Conservation (phyloP, 2,113 vertebrate species). For the Misgurnus mizolepis region DNA sequence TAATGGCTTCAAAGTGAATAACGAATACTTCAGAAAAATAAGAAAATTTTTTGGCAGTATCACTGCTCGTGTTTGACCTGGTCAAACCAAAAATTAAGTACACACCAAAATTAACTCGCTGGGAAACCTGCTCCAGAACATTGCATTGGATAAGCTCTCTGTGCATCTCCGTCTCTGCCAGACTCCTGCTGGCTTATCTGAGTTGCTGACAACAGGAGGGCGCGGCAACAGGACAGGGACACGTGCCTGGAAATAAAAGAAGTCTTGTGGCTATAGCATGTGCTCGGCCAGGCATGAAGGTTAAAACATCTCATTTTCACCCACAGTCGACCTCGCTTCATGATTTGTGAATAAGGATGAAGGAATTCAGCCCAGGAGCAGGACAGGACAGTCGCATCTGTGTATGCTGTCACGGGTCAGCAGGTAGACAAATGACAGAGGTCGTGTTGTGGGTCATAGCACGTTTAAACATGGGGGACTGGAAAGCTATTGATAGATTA, state of each 20-base stretch:
- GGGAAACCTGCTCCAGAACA: constrained; percentile 6
- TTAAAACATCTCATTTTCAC: constrained; percentile 23
- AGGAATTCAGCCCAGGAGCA: background rate
- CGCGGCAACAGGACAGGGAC: constrained; percentile 34
- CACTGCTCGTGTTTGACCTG: too few relatives aligned
- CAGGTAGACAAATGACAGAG: constrained; percentile 19
- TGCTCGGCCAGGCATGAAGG: constrained; percentile 41
- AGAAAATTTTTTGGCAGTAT: too few relatives aligned
- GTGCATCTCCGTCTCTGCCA: background rate
- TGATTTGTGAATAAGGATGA: constrained; percentile 25
- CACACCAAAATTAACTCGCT: constrained; percentile 42
- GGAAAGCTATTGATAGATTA: background rate
- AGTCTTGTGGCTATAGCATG: constrained; percentile 20
- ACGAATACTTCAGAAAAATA: too few relatives aligned
- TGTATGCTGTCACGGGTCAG: constrained; percentile 24
- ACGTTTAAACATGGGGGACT: background rate
- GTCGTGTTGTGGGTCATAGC: background rate
- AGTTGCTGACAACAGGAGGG: constrained; percentile 20
- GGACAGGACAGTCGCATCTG: background rate
- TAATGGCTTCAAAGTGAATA: too few relatives aligned
- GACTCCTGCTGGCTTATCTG: constrained; percentile 42
- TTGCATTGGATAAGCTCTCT: constrained; percentile 26
- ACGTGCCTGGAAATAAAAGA: constrained; percentile 39
- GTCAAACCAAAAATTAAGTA: constrained; percentile 26
- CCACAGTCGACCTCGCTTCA: constrained; percentile 4